These are phyloP conservation scores for Tragelaphus scriptus DNA, from an alignment of 2,113 vertebrate genomes.

Conservation along the genomic window DNA sequence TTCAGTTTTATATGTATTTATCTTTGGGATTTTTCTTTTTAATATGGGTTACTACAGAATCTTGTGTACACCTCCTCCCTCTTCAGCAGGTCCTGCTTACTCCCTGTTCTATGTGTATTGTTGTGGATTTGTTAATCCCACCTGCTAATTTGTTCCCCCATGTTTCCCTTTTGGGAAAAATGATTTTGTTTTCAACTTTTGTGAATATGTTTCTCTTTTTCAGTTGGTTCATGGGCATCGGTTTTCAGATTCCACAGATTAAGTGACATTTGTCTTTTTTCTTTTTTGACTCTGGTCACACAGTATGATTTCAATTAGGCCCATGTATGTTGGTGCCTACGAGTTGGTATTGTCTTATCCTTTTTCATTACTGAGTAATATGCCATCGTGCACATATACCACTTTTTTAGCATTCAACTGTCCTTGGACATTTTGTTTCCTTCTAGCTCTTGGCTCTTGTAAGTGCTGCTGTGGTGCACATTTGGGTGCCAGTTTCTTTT, in stretches of 20 bases:
- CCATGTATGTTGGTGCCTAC: neutral
- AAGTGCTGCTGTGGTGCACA: neutral
- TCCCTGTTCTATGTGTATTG: neutral
- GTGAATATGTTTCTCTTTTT: neutral
- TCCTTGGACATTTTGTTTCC: neutral
- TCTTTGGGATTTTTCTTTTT: neutral
- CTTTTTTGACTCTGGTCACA: neutral
- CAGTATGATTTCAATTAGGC: neutral
- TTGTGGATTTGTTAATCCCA: neutral
- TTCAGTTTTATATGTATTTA: neutral
- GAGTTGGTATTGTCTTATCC: neutral
- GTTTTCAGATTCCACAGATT: neutral
- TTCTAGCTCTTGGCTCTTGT: neutral
- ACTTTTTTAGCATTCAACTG: neutral
- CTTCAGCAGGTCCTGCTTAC: neutral
- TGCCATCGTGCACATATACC: neutral
- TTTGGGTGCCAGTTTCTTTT: neutral
- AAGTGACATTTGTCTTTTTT: neutral
- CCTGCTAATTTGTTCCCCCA: neutral
- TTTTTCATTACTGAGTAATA: neutral
- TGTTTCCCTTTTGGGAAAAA: neutral
- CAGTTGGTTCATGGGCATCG: neutral
- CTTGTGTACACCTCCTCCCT: neutral
- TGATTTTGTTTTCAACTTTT: neutral
- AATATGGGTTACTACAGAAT: neutral